Base-by-base conservation (phyloP, 2,113 vertebrate genomes). In the Hippocampus comes region DNA sequence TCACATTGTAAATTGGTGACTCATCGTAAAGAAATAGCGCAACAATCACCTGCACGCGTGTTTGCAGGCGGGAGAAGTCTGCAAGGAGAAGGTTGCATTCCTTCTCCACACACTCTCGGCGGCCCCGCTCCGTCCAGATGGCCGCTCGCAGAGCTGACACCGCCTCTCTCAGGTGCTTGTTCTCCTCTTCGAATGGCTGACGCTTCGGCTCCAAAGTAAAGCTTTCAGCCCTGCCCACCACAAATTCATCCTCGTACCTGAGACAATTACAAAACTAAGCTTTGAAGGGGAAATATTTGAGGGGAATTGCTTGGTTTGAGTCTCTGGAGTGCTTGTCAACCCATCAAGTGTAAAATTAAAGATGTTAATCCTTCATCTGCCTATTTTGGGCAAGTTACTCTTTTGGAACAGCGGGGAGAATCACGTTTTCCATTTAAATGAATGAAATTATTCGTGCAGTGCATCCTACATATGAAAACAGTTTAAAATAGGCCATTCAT, bases 41-140 rank as follows among this genome's bases (percentile, higher is more conserved):
- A 17, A 38, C 4, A 42, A n/a, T 41, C 43, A 90, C 90, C 88
- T 90, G 90, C 60, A 91, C 88, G 2, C 95, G 91, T 65, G 93
- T 94, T 82, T 98, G 96, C 64, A 98, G 93, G 64, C 94, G 92
- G 0, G 95, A 90, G 82, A 94, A 97, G 90, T 98, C 95, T 21
- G 93, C 92, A 0, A 99, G 91, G 2, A 98, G 94, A 0, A 89
- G 80, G 23, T 88, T 89, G 81, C 95, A 98, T 86, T 99, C 97
- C 0, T 90, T 92, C 89, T 98, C 96, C 0, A 94, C 95, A 0
- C 92, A 91, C 78, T 98, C 96, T 70, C 95, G 94, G 5, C 95
- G 92, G 10, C 95, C 93, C 48, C 95, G 93, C 90, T 99, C 97
- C 2, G 95, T 92, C 75, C 94, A 90, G 67, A 96, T 92, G 0